Evolutionary conservation across 2,113 vertebrate species (phyloP).

Genomic region (Ctenodactylus gundi): DNA sequence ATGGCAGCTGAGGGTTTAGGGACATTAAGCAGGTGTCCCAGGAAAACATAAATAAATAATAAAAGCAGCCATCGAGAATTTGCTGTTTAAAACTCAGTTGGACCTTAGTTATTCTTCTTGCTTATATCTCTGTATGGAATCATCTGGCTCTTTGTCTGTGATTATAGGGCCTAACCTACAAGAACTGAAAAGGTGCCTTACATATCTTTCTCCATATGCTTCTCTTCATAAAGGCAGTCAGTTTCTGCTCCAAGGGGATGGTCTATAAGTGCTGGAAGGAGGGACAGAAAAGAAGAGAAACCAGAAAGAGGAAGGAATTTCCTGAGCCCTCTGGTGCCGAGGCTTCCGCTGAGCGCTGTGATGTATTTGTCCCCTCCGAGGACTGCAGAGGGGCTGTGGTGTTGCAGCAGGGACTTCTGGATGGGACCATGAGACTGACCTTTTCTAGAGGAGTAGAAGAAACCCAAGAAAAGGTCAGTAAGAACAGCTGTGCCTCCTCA

Average conservation of each 20-base stretch:
- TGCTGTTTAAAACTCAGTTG: background rate
- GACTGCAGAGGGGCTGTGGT: background rate
- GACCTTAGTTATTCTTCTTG: background rate
- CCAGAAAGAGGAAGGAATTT: background rate
- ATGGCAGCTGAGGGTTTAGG: background rate
- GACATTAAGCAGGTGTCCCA: background rate
- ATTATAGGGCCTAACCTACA: background rate
- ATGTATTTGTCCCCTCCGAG: background rate
- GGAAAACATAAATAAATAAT: background rate
- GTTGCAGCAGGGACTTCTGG: background rate
- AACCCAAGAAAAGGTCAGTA: background rate
- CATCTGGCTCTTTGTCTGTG: background rate
- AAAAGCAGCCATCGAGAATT: background rate
- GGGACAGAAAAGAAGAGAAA: background rate
- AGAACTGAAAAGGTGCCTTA: background rate
- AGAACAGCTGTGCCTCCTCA: background rate
- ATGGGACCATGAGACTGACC: background rate
- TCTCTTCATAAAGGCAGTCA: background rate
- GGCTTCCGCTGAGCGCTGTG: background rate
- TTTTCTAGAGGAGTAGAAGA: background rate
- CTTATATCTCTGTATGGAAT: background rate
- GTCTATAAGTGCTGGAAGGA: background rate
- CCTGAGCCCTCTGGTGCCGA: background rate
- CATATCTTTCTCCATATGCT: background rate
- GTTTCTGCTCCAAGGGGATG: background rate